phyloP scores from a whole-genome alignment of 1,140 invertebrate species.

The Caenorhabditis tropicalis region DNA sequence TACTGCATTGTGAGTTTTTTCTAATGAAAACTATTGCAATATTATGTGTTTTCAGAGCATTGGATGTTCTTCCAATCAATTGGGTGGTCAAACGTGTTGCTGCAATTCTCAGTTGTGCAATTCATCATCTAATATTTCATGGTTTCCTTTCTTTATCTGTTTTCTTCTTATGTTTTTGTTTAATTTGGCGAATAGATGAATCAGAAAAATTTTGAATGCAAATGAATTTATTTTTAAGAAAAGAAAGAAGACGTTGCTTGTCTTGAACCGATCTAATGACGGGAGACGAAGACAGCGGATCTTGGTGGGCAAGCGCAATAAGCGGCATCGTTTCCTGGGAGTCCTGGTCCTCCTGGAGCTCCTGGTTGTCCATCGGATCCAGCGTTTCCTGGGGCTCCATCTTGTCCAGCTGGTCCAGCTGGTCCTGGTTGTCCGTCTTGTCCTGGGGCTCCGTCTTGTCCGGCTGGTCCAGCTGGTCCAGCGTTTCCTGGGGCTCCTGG shows the following conservation, averaged over 20 bases:
- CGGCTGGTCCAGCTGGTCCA: constrained; percentile 48
- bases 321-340: constrained; percentile 54
- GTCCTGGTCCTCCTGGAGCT: constrained; percentile 42
- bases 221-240: constrained; percentile 20
- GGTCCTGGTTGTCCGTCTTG: constrained; percentile 36
- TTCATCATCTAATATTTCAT: neutral
- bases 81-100: neutral
- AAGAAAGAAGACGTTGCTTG: neutral
- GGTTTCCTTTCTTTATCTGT: neutral
- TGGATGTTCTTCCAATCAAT: neutral
- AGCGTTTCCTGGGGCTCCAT: constrained; percentile 47
- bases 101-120: constrained; percentile 25
- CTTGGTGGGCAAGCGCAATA: constrained; percentile 57
- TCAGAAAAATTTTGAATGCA: neutral
- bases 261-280: constrained; percentile 30
- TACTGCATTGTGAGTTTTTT: neutral
- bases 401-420: constrained; percentile 41
- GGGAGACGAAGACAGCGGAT: constrained; percentile 53
- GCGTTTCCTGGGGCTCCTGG: constrained; percentile 42
- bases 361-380: constrained; percentile 46
- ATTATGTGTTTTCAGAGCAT: neutral
- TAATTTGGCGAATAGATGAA: neutral
- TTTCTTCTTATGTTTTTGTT: neutral
- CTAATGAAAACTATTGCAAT: neutral
- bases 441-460: constrained; percentile 32